Conservation (phyloP, 1,140 invertebrate species). For the Matsumurasca onukii region DNA sequence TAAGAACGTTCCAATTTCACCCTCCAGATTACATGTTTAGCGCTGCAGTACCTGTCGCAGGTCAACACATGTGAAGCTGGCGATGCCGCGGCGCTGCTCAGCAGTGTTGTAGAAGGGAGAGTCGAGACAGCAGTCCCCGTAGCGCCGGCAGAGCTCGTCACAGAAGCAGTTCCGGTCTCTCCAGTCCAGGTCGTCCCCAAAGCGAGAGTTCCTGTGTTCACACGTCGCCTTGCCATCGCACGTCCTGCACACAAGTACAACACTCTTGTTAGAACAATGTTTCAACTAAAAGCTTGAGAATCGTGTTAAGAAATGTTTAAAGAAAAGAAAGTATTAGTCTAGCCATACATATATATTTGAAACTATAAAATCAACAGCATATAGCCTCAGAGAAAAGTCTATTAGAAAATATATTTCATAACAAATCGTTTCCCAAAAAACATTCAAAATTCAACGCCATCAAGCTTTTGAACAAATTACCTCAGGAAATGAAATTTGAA, state of each 20-base stretch:
- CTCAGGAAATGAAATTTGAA: too few species aligned
- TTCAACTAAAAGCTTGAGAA: not conserved
- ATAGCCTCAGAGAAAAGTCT: not conserved
- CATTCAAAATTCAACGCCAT: not conserved
- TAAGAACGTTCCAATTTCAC: too few species aligned
- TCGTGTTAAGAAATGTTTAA: not conserved
- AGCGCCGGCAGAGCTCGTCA: conserved; percentile 50
- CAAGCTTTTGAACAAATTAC: too few species aligned
- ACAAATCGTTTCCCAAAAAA: not conserved
- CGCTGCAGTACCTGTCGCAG: too few species aligned
- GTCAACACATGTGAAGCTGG: conserved; percentile 48
- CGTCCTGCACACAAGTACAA: conserved; percentile 35
- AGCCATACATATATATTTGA: not conserved
- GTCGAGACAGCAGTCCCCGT: conserved; percentile 57
- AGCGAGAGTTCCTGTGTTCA: conserved; percentile 27
- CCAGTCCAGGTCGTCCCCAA: conserved; percentile 44
- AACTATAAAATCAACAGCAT: not conserved
- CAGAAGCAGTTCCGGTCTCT: conserved; percentile 54
- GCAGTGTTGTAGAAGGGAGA: conserved; percentile 44
- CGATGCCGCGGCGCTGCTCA: conserved; percentile 41
- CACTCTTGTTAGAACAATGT: not conserved
- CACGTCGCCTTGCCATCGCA: conserved; percentile 41
- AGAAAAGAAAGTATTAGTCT: not conserved
- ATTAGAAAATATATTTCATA: too few species aligned
- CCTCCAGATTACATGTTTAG: too few species aligned